These are phyloP conservation scores for Pseudococcus jackbeardsleyi DNA, from an alignment of 2,888 invertebrate species.

Conservation along the genomic window DNA sequence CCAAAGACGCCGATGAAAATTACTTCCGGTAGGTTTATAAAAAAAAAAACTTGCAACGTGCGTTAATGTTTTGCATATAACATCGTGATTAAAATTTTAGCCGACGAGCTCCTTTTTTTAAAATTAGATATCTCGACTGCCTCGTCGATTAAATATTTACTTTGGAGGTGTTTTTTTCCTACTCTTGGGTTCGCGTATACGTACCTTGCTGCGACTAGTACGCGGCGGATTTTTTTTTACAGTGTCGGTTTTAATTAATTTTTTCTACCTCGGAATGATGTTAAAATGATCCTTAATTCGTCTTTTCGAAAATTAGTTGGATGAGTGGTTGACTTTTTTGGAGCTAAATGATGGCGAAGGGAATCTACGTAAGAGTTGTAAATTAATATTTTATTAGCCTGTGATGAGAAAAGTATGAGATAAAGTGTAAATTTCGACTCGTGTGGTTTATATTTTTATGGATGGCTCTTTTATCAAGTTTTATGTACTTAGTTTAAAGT, in stretches of 20 bases:
- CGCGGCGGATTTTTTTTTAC: neutral
- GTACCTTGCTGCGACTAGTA: conserved; percentile 1
- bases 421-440: neutral
- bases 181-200: neutral
- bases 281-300: conserved; percentile 7
- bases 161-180: neutral
- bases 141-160: conserved; percentile 29
- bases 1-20: conserved; percentile 31
- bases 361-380: neutral
- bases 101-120: neutral
- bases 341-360: neutral
- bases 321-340: neutral
- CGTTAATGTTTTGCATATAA: conserved; percentile 43
- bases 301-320: neutral
- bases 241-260: conserved; percentile 12
- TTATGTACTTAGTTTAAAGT: too few relatives aligned
- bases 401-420: neutral
- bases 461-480: too few relatives aligned
- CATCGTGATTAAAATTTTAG: conserved; percentile 40
- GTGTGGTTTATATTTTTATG: too few relatives aligned
- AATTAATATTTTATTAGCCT: neutral
- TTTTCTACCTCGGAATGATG: neutral
- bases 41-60: neutral
- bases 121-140: conserved; percentile 23
- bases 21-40: conserved; percentile 34